A percentile compares a stretch with the other conserved stretches of the same genome.
phyloP scores from a whole-genome alignment of 2,888 invertebrate genomes.

The Patella ulyssiponensis region DNA sequence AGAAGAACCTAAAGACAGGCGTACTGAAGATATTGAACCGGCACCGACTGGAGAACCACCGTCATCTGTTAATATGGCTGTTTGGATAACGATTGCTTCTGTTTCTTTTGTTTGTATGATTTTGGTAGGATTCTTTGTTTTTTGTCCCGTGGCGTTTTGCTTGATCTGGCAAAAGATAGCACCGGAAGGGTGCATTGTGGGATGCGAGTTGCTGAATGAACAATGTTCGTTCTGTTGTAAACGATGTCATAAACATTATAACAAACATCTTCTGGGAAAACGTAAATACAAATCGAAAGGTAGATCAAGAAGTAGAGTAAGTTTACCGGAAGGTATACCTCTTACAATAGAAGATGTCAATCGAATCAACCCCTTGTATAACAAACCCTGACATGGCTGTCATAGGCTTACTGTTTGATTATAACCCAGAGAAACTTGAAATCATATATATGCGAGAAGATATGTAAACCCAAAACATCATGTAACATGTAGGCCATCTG shows the following conservation, averaged over 20 bases:
- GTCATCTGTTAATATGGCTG: background rate
- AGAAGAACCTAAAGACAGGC: conserved; percentile 20
- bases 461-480: too few species aligned
- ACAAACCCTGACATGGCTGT: too few species aligned
- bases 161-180: conserved; percentile 27
- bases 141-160: conserved; percentile 1
- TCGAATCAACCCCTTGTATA: too few species aligned
- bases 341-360: too few species aligned
- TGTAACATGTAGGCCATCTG: too few species aligned
- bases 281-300: too few species aligned
- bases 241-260: background rate
- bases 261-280: conserved; percentile 12
- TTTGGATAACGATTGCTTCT: conserved; percentile 19
- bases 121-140: conserved; percentile 15
- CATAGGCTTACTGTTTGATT: too few species aligned
- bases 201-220: conserved; percentile 3
- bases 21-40: background rate
- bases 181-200: background rate
- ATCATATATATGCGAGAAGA: too few species aligned
- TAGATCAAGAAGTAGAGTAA: too few species aligned
- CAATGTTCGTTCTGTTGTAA: background rate
- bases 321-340: too few species aligned
- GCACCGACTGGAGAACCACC: background rate
- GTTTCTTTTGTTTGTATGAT: conserved; percentile 19
- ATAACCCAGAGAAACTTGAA: too few species aligned